phyloP scores from a whole-genome alignment of 2,888 invertebrate species.

The Napeogenes inachia region DNA sequence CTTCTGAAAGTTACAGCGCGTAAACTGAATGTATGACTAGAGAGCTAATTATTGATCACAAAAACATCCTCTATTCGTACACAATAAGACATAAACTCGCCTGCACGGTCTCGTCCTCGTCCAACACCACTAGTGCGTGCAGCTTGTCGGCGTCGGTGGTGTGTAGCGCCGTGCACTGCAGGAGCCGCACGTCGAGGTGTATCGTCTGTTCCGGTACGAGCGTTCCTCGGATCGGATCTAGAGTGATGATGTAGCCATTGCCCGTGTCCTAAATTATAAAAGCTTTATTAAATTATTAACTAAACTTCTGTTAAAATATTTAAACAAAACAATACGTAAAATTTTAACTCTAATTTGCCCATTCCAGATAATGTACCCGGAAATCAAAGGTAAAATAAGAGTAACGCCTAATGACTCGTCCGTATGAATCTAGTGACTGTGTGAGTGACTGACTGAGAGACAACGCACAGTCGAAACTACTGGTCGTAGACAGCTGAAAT shows the following conservation, averaged over 20 bases:
- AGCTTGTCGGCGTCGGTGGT: conserved; percentile 84
- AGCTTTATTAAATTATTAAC: too few relatives aligned
- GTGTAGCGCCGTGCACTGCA: conserved; percentile 85
- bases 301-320: too few relatives aligned
- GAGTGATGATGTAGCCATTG: conserved; percentile 84
- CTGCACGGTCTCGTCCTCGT: conserved; percentile 79
- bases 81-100: conserved; percentile 31
- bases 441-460: too few relatives aligned
- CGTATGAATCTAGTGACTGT: too few relatives aligned
- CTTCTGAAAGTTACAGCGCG: too few relatives aligned
- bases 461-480: too few relatives aligned
- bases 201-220: conserved; percentile 73
- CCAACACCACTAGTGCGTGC: conserved; percentile 86
- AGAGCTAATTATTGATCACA: not conserved
- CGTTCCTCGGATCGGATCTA: conserved; percentile 95
- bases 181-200: conserved; percentile 80
- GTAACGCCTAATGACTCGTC: too few relatives aligned
- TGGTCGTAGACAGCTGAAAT: too few relatives aligned
- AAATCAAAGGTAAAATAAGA: too few relatives aligned
- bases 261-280: conserved; percentile 70
- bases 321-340: too few relatives aligned
- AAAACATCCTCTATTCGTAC: not conserved
- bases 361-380: not conserved
- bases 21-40: too few relatives aligned
- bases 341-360: too few relatives aligned